Evolutionary conservation across 2,888 invertebrate genomes (phyloP).

Genomic region (Phortica magna): DNA sequence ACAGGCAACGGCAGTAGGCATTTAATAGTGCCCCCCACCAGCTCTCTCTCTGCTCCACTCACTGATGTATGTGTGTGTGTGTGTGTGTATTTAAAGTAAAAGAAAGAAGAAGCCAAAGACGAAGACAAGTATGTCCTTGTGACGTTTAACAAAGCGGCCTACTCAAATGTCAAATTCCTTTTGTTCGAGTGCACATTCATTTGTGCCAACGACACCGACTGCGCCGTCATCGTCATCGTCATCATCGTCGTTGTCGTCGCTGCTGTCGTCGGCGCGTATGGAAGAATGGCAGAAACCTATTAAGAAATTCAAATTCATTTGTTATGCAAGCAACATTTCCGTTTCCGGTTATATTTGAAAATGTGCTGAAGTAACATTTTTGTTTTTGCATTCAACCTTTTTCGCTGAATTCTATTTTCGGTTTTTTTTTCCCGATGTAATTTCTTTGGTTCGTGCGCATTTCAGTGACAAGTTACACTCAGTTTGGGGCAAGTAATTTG

Average conservation of each 20-base stretch:
- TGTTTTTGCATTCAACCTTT: neutral
- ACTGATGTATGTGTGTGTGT: no score
- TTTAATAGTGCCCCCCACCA: no score
- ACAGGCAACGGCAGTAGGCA: neutral
- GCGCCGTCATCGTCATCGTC: slow-evolving; percentile 29
- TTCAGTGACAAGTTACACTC: slow-evolving; percentile 51
- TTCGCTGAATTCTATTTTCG: neutral
- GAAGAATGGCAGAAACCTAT: slow-evolving; percentile 46
- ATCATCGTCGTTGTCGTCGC: slow-evolving; percentile 34
- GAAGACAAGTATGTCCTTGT: slow-evolving; percentile 48
- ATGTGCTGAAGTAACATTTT: slow-evolving; percentile 31
- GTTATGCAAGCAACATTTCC: slow-evolving; percentile 75
- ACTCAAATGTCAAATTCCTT: slow-evolving; percentile 56
- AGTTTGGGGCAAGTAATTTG: slow-evolving; percentile 68
- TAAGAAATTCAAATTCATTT: slow-evolving; percentile 64
- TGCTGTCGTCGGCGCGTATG: slow-evolving; percentile 44
- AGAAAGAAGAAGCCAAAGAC: slow-evolving; percentile 5
- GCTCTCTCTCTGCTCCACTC: no score
- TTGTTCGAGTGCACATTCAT: slow-evolving; percentile 30
- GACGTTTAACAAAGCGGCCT: slow-evolving; percentile 53
- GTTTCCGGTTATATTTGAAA: slow-evolving; percentile 65
- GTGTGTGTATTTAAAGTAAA: neutral
- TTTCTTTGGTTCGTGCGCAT: slow-evolving; percentile 24
- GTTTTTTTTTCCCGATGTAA: neutral
- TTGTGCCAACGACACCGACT: slow-evolving; percentile 11